A percentile compares a stretch with the other conserved stretches of the same genome.
These are phyloP conservation scores for Lochmaea crataegi DNA, from an alignment of 2,888 invertebrate species.

Conservation along the genomic window DNA sequence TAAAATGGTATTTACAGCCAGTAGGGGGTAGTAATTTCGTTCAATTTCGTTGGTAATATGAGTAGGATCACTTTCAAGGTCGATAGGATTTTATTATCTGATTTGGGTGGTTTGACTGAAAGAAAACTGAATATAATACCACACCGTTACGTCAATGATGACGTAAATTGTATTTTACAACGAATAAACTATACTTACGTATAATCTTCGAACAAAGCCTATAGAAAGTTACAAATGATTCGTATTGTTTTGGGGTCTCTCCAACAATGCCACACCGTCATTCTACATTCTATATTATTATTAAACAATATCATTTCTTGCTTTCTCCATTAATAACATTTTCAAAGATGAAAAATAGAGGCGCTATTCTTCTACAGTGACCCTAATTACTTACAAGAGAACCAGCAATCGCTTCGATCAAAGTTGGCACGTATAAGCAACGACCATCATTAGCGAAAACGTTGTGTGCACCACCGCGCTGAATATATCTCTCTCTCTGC, in stretches of 20 bases:
- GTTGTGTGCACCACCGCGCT: neutral
- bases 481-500: neutral
- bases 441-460: constrained; percentile 44
- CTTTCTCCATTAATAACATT: constrained; percentile 28
- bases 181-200: neutral
- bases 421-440: constrained; percentile 41
- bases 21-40: constrained; percentile 8
- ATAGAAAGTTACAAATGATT: neutral
- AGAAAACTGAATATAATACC: too few species aligned
- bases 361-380: constrained; percentile 28
- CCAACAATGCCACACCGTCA: constrained; percentile 2
- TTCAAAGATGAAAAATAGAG: constrained; percentile 29
- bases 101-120: neutral
- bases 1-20: constrained; percentile 7
- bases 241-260: neutral
- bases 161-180: neutral
- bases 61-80: constrained; percentile 16
- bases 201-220: neutral
- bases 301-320: constrained; percentile 14
- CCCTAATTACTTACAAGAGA: constrained; percentile 39
- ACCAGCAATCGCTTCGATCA: constrained; percentile 40
- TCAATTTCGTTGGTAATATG: constrained; percentile 34
- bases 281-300: constrained; percentile 1
- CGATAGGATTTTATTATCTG: neutral
- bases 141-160: neutral